These are phyloP conservation scores for Aphaenogaster rudis DNA, from an alignment of 1,140 invertebrate species.

Conservation along the genomic window DNA sequence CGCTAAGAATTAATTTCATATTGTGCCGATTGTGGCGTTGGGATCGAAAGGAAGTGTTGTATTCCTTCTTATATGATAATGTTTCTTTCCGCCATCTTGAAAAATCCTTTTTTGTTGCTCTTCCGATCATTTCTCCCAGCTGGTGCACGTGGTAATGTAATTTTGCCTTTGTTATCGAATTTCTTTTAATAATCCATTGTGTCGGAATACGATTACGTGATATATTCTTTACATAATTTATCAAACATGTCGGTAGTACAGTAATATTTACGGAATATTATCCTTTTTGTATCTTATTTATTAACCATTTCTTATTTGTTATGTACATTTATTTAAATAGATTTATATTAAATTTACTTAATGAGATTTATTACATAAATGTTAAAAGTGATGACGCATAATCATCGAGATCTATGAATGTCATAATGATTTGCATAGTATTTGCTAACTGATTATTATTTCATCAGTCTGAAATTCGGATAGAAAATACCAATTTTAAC, in stretches of 20 bases:
- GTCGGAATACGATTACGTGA: not conserved
- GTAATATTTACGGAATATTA: too few relatives aligned
- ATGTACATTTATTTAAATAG: too few relatives aligned
- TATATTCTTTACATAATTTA: not conserved
- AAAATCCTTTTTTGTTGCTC: slow-evolving; percentile 17
- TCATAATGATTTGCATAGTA: slow-evolving; percentile 23
- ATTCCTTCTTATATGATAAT: not conserved
- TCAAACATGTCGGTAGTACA: not conserved
- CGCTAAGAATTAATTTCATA: not conserved
- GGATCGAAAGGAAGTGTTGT: not conserved
- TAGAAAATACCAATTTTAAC: not conserved
- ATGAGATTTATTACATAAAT: not conserved
- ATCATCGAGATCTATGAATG: slow-evolving; percentile 35
- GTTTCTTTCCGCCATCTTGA: slow-evolving; percentile 52
- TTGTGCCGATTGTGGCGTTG: not conserved
- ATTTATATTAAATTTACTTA: not conserved
- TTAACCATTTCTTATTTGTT: too few relatives aligned
- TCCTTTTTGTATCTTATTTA: too few relatives aligned
- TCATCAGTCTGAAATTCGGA: not conserved
- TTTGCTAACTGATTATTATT: slow-evolving; percentile 25
- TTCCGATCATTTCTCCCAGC: not conserved
- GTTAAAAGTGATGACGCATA: not conserved
- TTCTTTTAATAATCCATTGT: not conserved
- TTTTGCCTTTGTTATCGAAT: slow-evolving; percentile 2
- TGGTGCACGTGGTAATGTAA: slow-evolving; percentile 64